Base-by-base conservation (phyloP, 2,113 vertebrate species). In the Anoura caudifer region DNA sequence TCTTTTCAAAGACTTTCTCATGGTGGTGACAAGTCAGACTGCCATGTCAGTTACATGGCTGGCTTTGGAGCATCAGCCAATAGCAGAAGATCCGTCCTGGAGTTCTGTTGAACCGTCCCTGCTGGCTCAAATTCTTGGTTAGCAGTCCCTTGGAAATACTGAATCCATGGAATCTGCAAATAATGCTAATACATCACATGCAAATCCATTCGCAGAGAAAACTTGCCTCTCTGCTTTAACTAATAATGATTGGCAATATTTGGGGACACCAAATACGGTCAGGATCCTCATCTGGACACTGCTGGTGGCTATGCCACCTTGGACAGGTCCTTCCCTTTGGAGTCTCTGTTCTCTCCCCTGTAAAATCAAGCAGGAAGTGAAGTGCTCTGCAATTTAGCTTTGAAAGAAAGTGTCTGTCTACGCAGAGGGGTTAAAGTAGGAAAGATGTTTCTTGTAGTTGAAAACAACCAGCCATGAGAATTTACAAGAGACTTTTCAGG, bases 1-100 rank as follows among this genome's bases (percentile, higher is more conserved):
- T 73, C 95, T 94, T 56, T 33, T 86, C 45, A 77, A 76, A 86
- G 59, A 50, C 36, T 83, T 81, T 31, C 33, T 41, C 56, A 33
- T 9, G 1, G 17, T 28, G 20, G 20, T 69, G 73, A 72, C 22
- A 38, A 72, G 54, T 20, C 36, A 54, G 31, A 47, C 10, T 26
- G 14, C 15, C 10, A 1, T 17, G 28, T 28, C 54, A 12, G 5
- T 56, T 47, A 52, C 0, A 0, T 4, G 4, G 36, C 59, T 17
- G 13, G 31, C 24, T 83, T 28, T 81, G 70, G 38, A 9, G 20
- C 4, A 4, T 38, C 82, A 61, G 54, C 50, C 36, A 75, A 54
- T 13, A 89, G 36, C 8, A 63, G 22, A 26, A 47, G 8, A 4
- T 41, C 70, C 69, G 47, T 63, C 54, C 28, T 65, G 41, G 70